phyloP scores from a whole-genome alignment of 2,888 invertebrate species.

The Seira sanloemensis region DNA sequence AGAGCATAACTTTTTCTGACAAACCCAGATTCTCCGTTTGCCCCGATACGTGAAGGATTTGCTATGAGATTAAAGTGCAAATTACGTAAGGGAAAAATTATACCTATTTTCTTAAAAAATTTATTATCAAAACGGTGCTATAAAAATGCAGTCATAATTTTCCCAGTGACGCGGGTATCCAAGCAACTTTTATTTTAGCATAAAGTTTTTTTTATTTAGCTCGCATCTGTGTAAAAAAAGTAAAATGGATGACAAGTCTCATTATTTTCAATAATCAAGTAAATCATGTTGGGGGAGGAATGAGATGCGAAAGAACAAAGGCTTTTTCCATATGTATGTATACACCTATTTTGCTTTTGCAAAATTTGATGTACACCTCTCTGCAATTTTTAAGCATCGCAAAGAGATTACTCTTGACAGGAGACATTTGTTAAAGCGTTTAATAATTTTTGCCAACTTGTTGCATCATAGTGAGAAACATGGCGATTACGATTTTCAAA shows the following conservation, averaged over 20 bases:
- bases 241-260: not conserved
- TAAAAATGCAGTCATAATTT: not conserved
- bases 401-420: not conserved
- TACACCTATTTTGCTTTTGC: too few relatives aligned
- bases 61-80: too few relatives aligned
- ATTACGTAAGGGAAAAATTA: too few relatives aligned
- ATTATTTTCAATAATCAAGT: not conserved
- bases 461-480: not conserved
- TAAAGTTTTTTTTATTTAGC: too few relatives aligned
- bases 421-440: not conserved
- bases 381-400: not conserved
- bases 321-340: too few relatives aligned
- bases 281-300: not conserved
- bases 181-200: too few relatives aligned
- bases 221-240: not conserved
- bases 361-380: not conserved
- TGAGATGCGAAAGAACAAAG: not conserved
- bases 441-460: too few relatives aligned
- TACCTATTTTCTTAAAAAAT: not conserved
- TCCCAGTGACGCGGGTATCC: not conserved
- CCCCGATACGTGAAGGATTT: too few relatives aligned
- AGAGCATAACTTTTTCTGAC: too few relatives aligned
- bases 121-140: not conserved
- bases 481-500: not conserved
- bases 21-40: too few relatives aligned